Conservation (phyloP, 2,797 vertebrate species). For the Sylvilagus floridanus region DNA sequence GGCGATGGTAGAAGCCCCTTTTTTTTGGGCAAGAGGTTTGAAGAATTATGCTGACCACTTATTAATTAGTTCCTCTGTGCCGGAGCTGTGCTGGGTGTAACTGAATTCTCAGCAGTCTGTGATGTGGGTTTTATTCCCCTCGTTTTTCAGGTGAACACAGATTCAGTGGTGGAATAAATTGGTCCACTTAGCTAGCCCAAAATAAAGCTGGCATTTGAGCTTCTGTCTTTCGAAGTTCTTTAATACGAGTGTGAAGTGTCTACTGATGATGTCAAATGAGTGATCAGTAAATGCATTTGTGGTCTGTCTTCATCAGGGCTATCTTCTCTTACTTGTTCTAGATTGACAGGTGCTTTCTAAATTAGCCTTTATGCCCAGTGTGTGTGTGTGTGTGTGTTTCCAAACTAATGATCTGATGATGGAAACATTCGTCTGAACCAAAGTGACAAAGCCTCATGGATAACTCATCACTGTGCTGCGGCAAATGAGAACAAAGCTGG, state of each 20-base stretch:
- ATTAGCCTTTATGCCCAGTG: neutral
- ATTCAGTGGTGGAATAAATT: neutral
- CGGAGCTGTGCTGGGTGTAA: neutral
- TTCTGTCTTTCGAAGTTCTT: neutral
- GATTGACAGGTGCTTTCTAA: neutral
- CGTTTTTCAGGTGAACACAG: neutral
- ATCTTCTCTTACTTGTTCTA: neutral
- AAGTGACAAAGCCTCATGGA: neutral
- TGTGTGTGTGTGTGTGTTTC: neutral
- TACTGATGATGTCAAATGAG: neutral
- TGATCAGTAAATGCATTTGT: neutral
- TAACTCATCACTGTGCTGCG: neutral
- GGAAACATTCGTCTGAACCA: neutral
- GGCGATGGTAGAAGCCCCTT: neutral
- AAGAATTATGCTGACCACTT: neutral
- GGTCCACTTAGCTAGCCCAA: neutral
- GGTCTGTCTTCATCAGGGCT: neutral
- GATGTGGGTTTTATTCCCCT: neutral
- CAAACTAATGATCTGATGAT: neutral
- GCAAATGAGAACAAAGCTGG: slow-evolving; percentile 13
- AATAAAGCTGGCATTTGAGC: neutral
- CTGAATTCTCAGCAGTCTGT: neutral
- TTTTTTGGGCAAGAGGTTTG: neutral
- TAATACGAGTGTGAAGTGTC: neutral
- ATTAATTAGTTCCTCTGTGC: neutral